These are phyloP conservation scores for Xyliphius kryptos DNA, from an alignment of 2,113 vertebrate species.

Conservation along the genomic window DNA sequence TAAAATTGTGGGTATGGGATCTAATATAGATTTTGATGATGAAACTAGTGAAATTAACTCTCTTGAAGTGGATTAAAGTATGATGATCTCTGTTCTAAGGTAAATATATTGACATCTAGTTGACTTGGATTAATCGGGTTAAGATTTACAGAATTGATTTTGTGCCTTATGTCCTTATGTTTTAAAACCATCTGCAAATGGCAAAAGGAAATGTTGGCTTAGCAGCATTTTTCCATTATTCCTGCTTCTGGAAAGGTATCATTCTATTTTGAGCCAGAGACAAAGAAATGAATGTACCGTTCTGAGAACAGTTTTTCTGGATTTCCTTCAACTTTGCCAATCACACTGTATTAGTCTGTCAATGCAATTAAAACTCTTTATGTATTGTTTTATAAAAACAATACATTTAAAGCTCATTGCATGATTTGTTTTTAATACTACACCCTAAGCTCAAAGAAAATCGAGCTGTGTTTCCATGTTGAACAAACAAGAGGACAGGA, in stretches of 20 bases:
- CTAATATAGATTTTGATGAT: too few relatives aligned
- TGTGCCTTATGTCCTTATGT: too few relatives aligned
- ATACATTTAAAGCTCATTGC: slow-evolving; percentile 51
- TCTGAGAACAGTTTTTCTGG: slow-evolving; percentile 19
- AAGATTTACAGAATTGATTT: too few relatives aligned
- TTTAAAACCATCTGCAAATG: too few relatives aligned
- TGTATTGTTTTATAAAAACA: slow-evolving; percentile 32
- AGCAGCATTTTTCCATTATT: slow-evolving; percentile 4
- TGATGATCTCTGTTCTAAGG: too few relatives aligned
- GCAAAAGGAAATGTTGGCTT: too few relatives aligned
- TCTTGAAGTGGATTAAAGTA: too few relatives aligned
- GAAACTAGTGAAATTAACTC: too few relatives aligned
- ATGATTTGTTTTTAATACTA: slow-evolving; percentile 28
- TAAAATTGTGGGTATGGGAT: too few relatives aligned
- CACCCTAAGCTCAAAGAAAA: slow-evolving; percentile 28
- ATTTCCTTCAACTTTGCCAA: slow-evolving; percentile 25
- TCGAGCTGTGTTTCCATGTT: slow-evolving; percentile 25
- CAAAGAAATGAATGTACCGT: slow-evolving; percentile 6
- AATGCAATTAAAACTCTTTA: slow-evolving; percentile 37
- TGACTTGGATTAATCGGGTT: too few relatives aligned
- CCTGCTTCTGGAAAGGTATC: slow-evolving; percentile 2
- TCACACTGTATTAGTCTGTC: slow-evolving; percentile 49
- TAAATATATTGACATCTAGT: too few relatives aligned
- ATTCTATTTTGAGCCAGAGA: slow-evolving; percentile 7
- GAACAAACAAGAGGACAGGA: slow-evolving; percentile 26